phyloP scores from a whole-genome alignment of 2,888 invertebrate genomes.

The Polyploca ridens region DNA sequence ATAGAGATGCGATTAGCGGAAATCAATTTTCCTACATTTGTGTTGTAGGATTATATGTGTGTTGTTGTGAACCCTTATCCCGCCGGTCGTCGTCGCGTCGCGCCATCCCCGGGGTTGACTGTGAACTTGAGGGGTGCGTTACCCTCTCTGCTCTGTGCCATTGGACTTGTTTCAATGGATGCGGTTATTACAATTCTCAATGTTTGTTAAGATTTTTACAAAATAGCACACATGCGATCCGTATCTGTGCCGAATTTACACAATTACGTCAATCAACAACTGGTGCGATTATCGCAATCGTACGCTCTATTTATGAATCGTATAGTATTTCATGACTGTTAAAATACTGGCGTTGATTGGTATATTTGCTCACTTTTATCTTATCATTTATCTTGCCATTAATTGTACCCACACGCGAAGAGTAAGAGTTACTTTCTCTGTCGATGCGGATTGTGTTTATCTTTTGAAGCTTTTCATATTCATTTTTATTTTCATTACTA shows the following conservation, averaged over 20 bases:
- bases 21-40: conserved; percentile 46
- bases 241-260: conserved; percentile 6
- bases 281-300: conserved; percentile 10
- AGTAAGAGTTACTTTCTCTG: conserved; percentile 29
- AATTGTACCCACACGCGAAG: conserved; percentile 13
- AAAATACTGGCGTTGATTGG: background rate
- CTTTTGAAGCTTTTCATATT: conserved; percentile 6
- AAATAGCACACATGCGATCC: conserved; percentile 5
- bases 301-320: conserved; percentile 10
- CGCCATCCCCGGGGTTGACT: conserved; percentile 67
- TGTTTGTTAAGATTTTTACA: conserved; percentile 17
- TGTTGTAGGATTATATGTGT: conserved; percentile 45
- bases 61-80: conserved; percentile 45
- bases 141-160: conserved; percentile 58
- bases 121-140: conserved; percentile 81
- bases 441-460: conserved; percentile 19
- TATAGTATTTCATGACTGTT: conserved; percentile 32
- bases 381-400: conserved; percentile 5
- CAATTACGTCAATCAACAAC: background rate
- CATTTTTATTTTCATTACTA: conserved; percentile 21
- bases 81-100: conserved; percentile 46
- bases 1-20: background rate
- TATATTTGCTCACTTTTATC: background rate
- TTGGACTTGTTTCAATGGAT: conserved; percentile 36
- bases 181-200: conserved; percentile 36